Percentiles rank a stretch among this genome's conserved stretches.
Conservation (phyloP, 64 coral and sea anemone genomes). For the Anthopleura sola region DNA sequence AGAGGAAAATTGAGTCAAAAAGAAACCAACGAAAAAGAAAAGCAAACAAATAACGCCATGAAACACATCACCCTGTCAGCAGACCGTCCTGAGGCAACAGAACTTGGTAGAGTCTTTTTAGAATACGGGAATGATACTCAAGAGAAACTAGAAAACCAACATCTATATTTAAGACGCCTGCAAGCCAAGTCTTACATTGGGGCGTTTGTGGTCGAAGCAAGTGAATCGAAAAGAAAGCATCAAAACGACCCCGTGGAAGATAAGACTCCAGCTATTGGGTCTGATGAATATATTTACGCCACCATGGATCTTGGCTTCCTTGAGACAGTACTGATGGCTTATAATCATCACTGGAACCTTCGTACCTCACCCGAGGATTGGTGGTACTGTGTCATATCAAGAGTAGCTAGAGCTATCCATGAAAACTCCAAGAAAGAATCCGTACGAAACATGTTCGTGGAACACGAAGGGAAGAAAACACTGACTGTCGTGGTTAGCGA, state of each 20-base stretch:
- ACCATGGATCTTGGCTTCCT: constrained; percentile 33
- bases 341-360: constrained; percentile 66
- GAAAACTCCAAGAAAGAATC: constrained; percentile 32
- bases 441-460: constrained; percentile 58
- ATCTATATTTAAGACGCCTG: too few species aligned
- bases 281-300: constrained; percentile 34
- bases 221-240: not conserved
- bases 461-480: constrained; percentile 48
- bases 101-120: too few species aligned
- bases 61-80: too few species aligned
- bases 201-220: too few species aligned
- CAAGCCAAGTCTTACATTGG: too few species aligned
- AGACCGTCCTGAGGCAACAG: too few species aligned
- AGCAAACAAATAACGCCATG: too few species aligned
- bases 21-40: too few species aligned
- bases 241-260: not conserved
- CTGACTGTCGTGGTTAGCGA: not conserved
- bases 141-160: too few species aligned
- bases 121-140: too few species aligned
- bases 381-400: constrained; percentile 53
- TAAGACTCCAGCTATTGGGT: constrained; percentile 32
- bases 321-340: constrained; percentile 28
- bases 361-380: constrained; percentile 65
- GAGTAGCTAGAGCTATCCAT: constrained; percentile 38
- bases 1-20: too few species aligned